phyloP scores from a whole-genome alignment of 1,140 invertebrate genomes.

The Atta colombica region DNA sequence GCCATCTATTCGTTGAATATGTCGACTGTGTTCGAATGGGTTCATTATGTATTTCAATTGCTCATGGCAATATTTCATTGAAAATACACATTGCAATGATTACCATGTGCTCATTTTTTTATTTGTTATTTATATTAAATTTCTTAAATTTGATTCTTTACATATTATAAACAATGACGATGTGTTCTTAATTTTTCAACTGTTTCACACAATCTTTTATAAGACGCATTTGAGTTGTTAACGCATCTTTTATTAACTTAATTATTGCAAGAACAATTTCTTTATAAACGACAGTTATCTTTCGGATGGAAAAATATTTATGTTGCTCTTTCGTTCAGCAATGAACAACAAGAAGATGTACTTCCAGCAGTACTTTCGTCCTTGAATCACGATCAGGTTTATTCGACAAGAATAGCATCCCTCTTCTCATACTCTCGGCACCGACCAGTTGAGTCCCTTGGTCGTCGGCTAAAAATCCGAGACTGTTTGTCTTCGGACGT shows the following conservation, averaged over 20 bases:
- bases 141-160: background rate
- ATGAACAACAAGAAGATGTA: constrained; percentile 19
- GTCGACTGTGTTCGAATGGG: background rate
- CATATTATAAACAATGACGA: background rate
- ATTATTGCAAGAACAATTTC: background rate
- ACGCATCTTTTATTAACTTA: background rate
- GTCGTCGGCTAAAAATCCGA: constrained; percentile 39
- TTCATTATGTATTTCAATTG: constrained; percentile 3
- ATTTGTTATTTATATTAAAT: background rate
- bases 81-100: too few relatives aligned
- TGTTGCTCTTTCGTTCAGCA: background rate
- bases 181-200: background rate
- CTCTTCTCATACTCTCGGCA: constrained; percentile 42
- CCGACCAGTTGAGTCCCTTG: constrained; percentile 22
- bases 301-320: constrained; percentile 14
- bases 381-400: constrained; percentile 41
- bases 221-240: background rate
- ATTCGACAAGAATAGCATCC: constrained; percentile 40
- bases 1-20: constrained; percentile 25
- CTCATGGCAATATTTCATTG: background rate
- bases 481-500: constrained; percentile 51
- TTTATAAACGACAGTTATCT: constrained; percentile 1
- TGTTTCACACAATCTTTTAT: background rate
- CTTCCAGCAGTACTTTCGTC: constrained; percentile 16
- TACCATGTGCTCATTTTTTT: background rate